Evolutionary conservation across 2,797 vertebrate species (phyloP), one percentile per base, ranked within the genome.

Genomic region (Clarias pachynema): DNA sequence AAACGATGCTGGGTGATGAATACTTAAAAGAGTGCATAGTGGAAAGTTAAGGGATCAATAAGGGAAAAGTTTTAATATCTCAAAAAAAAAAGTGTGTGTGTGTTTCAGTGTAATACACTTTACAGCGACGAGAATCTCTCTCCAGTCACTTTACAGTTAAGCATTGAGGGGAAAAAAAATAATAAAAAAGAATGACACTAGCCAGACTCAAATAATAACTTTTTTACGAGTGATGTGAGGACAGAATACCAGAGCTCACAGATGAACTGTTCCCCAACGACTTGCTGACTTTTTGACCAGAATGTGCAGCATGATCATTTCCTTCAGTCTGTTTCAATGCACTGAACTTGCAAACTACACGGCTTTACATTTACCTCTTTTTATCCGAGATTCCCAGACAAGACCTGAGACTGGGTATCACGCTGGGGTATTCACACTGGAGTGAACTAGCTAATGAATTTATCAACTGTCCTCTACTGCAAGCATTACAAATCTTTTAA

Each of bases 141-240:
- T 60, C 31, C 56, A n/a, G 57, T 78, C 75, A 78, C 75, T 22
- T 37, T 31, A 16, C 12, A 15, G 57, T 78, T 60, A 60, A 78
- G 60, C 53, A 9, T 14, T 4, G n/a, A 53, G 49, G 12, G 12
- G 49, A 53, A 53, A 14, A 3, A 49, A 53, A 53, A 44, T n/a
- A 49, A 49, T 2, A 59, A 37, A 44, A 62, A 63, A 40, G 40
- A 79, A 63, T 7, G 14, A 79, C 37, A 44, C 24, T 44, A 18
- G 37, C 59, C 60, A 49, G 60, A 79, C 60, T 65, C 22, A 16
- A 62, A 56, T 57, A 75, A 40, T 62, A 53, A 53, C 49, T n/a
- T 79, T 66, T 65, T 80, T 44, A 20, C 2, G 15, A 49, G 78
- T 10, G 16, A 65, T 53, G 60, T 66, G 59, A 79, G 37, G 24